Evolutionary conservation across 2,797 vertebrate species (phyloP).

Genomic region (Pterois miles): DNA sequence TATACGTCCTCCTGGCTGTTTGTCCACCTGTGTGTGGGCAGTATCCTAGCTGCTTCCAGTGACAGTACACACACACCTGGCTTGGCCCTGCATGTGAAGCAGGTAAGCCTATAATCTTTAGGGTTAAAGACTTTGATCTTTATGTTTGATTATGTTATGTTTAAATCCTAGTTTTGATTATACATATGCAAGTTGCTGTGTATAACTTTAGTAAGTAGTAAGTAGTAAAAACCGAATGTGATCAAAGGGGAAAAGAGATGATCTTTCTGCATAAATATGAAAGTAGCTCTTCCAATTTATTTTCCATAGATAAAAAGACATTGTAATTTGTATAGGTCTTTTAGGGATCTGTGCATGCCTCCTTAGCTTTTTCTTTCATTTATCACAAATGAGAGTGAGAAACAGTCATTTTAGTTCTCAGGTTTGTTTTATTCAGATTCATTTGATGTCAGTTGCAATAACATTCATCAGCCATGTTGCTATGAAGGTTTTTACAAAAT

Average conservation of each 20-base stretch:
- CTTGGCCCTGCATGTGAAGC: neutral
- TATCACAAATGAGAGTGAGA: slow-evolving; percentile 20
- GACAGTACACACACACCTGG: neutral
- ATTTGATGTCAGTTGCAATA: slow-evolving; percentile 45
- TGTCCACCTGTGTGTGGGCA: neutral
- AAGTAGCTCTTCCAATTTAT: neutral
- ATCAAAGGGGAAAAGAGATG: neutral
- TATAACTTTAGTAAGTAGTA: too few relatives aligned
- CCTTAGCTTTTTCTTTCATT: neutral
- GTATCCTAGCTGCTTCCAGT: neutral
- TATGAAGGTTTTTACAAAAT: slow-evolving; percentile 47
- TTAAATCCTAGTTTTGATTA: neutral
- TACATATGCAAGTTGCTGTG: neutral
- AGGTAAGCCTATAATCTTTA: neutral
- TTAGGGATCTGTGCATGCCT: neutral
- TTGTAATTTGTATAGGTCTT: neutral
- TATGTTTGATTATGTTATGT: too few relatives aligned
- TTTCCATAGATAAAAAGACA: too few relatives aligned
- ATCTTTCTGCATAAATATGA: neutral
- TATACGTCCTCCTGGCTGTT: neutral
- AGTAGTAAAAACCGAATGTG: too few relatives aligned
- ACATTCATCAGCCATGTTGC: slow-evolving; percentile 40
- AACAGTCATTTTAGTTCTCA: slow-evolving; percentile 48
- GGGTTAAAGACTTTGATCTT: too few relatives aligned
- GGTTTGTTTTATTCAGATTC: slow-evolving; percentile 74